phyloP scores from a whole-genome alignment of 1,140 invertebrate genomes.

The Hetaerina americana region DNA sequence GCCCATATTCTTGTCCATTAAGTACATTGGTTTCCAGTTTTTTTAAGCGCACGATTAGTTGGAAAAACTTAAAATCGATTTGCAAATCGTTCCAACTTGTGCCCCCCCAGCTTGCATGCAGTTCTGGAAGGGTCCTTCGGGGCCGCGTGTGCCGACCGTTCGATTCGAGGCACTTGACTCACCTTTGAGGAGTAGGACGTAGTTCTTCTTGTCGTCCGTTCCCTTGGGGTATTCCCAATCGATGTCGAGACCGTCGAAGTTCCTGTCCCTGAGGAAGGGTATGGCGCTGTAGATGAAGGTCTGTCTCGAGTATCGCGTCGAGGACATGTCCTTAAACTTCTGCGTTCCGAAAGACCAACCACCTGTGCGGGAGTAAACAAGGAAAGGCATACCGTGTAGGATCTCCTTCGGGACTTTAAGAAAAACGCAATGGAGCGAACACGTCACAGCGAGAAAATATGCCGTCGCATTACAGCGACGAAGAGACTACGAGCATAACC shows the following conservation, averaged over 20 bases:
- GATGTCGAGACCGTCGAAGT: conserved; percentile 84
- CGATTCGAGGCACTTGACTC: too few relatives aligned
- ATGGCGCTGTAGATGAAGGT: conserved; percentile 90
- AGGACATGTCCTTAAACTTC: conserved; percentile 87
- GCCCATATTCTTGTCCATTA: too few relatives aligned
- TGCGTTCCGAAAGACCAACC: conserved; percentile 93
- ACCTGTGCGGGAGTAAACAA: conserved; percentile 36
- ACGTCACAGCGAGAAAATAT: background rate
- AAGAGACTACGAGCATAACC: too few relatives aligned
- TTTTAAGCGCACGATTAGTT: too few relatives aligned
- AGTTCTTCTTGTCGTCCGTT: conserved; percentile 85
- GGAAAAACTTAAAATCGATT: too few relatives aligned
- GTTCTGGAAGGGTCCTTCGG: too few relatives aligned
- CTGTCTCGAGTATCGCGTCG: conserved; percentile 72
- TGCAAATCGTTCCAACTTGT: too few relatives aligned
- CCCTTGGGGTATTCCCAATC: conserved; percentile 98
- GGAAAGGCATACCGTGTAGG: background rate
- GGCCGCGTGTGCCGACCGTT: too few relatives aligned
- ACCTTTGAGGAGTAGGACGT: conserved; percentile 79
- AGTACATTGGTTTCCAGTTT: too few relatives aligned
- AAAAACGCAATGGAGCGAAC: background rate
- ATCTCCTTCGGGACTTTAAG: background rate
- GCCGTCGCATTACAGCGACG: too few relatives aligned
- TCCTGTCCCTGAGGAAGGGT: conserved; percentile 70
- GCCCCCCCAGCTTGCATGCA: too few relatives aligned